phyloP scores from a whole-genome alignment of 1,140 invertebrate genomes.

The Drosophila equinoxialis region DNA sequence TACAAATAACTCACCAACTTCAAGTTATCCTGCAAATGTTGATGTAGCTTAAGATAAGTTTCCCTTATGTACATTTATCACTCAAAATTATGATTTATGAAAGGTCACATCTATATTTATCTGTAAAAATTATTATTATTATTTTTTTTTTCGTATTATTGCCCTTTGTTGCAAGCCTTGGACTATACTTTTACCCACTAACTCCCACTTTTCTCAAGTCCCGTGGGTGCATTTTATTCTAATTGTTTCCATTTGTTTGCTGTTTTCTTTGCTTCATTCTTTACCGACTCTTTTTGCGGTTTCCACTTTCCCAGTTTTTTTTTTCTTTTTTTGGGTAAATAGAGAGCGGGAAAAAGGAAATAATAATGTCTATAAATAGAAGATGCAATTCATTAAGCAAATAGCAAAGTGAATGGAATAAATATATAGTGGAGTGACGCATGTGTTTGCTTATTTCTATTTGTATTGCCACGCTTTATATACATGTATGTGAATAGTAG shows the following conservation, averaged over 20 bases:
- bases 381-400: conserved; percentile 70
- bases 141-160: conserved; percentile 3
- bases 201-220: conserved; percentile 32
- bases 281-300: conserved; percentile 18
- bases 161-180: not conserved
- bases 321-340: conserved; percentile 45
- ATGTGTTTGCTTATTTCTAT: conserved; percentile 57
- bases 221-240: conserved; percentile 72
- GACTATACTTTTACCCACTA: not conserved
- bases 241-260: conserved; percentile 76
- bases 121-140: not conserved
- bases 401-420: conserved; percentile 43
- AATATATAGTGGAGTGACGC: conserved; percentile 35
- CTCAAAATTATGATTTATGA: conserved; percentile 12
- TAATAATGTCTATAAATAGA: conserved; percentile 48
- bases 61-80: conserved; percentile 14
- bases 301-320: not conserved
- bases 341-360: conserved; percentile 45
- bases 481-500: not conserved
- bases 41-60: conserved; percentile 15
- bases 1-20: not conserved
- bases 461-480: conserved; percentile 74
- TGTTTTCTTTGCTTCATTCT: conserved; percentile 25
- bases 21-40: not conserved
- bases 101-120: conserved; percentile 14